These are phyloP conservation scores for Phocoena phocoena DNA, from an alignment of 2,113 vertebrate genomes.

Conservation along the genomic window DNA sequence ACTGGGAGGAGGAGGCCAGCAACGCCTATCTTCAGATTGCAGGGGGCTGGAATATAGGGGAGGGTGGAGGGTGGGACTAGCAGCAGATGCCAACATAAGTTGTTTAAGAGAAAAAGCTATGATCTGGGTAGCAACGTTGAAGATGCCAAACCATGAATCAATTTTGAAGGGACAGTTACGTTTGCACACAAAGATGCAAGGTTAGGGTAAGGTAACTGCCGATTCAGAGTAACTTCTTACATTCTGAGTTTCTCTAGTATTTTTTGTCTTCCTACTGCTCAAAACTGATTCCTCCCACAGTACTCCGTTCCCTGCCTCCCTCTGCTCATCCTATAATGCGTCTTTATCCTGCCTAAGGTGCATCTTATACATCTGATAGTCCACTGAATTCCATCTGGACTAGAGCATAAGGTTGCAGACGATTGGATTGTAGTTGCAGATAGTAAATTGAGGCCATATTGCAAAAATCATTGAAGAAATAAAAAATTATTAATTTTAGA, in stretches of 20 bases:
- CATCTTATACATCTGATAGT: not conserved
- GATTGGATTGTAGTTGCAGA: not conserved
- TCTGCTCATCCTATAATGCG: not conserved
- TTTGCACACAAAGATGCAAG: not conserved
- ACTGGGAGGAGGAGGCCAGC: not conserved
- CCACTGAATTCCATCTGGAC: not conserved
- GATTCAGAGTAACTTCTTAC: not conserved
- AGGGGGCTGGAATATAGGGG: not conserved
- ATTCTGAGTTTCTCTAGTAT: not conserved
- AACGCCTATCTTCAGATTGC: not conserved
- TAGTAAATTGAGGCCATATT: not conserved
- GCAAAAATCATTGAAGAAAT: not conserved
- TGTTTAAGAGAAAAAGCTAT: not conserved
- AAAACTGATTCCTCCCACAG: not conserved
- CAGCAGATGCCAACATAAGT: not conserved
- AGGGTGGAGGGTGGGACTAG: not conserved
- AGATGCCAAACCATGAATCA: not conserved
- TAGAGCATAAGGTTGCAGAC: not conserved
- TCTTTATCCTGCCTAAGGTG: not conserved
- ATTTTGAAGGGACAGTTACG: accelerated
- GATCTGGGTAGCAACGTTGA: not conserved
- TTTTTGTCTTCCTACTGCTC: not conserved
- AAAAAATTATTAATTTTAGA: not conserved
- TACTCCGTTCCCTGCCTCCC: not conserved
- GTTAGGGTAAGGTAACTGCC: not conserved